phyloP scores from a whole-genome alignment of 2,888 invertebrate species.

The Lithophane ornitopus region DNA sequence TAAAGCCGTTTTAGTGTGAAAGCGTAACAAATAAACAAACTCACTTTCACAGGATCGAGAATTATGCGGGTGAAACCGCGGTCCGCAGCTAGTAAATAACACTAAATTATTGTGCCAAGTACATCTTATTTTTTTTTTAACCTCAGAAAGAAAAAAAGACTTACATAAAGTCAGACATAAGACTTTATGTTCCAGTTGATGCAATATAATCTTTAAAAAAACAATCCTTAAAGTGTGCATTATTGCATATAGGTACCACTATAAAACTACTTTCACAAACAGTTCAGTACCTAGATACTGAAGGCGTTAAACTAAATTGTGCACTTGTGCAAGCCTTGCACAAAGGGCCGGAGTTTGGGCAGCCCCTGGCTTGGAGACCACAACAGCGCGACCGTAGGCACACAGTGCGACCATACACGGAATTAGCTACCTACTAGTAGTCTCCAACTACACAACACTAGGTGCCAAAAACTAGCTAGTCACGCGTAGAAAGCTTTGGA shows the following conservation, averaged over 20 bases:
- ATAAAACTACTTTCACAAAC: not conserved
- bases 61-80: no score
- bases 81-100: no score
- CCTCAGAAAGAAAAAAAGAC: no score
- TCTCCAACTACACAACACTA: not conserved
- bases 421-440: not conserved
- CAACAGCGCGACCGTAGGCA: constrained; percentile 24
- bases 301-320: constrained; percentile 11
- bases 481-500: not conserved
- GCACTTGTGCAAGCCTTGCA: constrained; percentile 2
- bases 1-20: no score
- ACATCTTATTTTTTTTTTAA: no score
- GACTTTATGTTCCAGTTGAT: not conserved
- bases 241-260: no score
- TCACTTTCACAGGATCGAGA: no score
- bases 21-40: no score
- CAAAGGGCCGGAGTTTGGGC: constrained; percentile 30
- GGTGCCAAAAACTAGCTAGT: not conserved
- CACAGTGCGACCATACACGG: constrained; percentile 1
- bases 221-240: not conserved
- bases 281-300: not conserved
- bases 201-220: not conserved
- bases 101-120: no score
- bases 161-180: no score
- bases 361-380: constrained; percentile 16